Evolutionary conservation across 2,797 vertebrate species (phyloP).

Genomic region (Brotula barbata): DNA sequence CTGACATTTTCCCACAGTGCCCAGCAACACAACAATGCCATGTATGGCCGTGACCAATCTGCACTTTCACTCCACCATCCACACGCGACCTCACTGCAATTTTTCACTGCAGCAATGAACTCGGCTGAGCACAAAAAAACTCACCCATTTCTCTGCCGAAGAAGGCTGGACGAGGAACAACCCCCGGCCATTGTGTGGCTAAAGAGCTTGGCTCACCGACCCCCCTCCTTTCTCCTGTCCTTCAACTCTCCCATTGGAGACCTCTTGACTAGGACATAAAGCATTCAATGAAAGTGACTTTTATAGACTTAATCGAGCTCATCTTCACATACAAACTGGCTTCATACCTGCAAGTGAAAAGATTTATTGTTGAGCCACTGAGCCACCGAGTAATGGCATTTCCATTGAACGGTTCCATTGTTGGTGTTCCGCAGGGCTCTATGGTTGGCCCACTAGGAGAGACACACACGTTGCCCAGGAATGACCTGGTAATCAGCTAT

Average conservation of each 20-base stretch:
- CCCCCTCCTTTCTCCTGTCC: constrained; percentile 88
- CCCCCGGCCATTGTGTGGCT: constrained; percentile 86
- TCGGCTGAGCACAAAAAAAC: constrained; percentile 76
- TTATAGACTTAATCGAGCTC: constrained; percentile 98
- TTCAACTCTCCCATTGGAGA: constrained; percentile 87
- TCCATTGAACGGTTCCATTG: constrained; percentile 71
- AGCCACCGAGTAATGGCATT: constrained; percentile 73
- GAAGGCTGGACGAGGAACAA: constrained; percentile 71
- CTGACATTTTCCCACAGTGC: constrained; percentile 98
- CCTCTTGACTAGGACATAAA: constrained; percentile 92
- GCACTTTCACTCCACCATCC: constrained; percentile 92
- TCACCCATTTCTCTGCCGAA: constrained; percentile 70
- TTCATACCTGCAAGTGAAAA: constrained; percentile 76
- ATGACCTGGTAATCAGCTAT: constrained; percentile 97
- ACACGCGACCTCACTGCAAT: constrained; percentile 96
- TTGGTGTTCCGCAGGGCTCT: constrained; percentile 72
- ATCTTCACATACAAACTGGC: constrained; percentile 80
- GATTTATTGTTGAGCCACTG: constrained; percentile 77
- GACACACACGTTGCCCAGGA: constrained; percentile 93
- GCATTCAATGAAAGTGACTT: constrained; percentile 96
- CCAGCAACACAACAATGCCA: constrained; percentile 83
- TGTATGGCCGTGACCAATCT: constrained; percentile 91
- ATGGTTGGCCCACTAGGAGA: constrained; percentile 75
- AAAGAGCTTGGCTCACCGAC: constrained; percentile 80
- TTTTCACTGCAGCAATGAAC: constrained; percentile 96